These are phyloP conservation scores for Parasteatoda lunata DNA, from an alignment of 2,888 invertebrate genomes.

Conservation along the genomic window DNA sequence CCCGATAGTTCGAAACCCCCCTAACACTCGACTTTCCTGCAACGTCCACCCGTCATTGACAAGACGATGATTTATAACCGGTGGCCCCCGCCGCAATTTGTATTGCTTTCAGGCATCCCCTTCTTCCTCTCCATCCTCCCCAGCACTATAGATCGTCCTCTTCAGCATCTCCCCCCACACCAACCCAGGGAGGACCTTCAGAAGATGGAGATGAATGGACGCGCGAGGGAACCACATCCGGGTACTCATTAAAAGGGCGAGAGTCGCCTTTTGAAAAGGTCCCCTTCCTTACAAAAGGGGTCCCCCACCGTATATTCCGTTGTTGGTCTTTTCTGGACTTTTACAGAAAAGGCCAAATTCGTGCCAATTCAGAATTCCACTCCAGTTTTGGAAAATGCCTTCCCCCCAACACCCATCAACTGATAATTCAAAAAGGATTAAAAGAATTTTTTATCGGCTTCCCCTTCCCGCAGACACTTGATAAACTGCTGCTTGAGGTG, in stretches of 20 bases:
- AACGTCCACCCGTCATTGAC: conserved; percentile 66
- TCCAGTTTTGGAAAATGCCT: background rate
- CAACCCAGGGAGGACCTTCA: conserved; percentile 20
- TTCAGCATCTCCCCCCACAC: conserved; percentile 32
- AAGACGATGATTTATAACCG: conserved; percentile 68
- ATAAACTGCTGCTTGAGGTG: too few relatives aligned
- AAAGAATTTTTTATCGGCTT: background rate
- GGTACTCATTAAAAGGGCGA: conserved; percentile 57
- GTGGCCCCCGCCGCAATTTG: conserved; percentile 68
- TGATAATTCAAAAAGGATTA: background rate
- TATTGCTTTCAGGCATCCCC: conserved; percentile 59
- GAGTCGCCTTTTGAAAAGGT: conserved; percentile 39
- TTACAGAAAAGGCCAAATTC: background rate
- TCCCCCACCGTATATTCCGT: conserved; percentile 30
- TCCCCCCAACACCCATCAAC: background rate
- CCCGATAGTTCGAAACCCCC: background rate
- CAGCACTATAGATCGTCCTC: conserved; percentile 33
- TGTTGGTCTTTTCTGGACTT: conserved; percentile 40
- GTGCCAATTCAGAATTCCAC: background rate
- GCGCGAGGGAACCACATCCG: conserved; percentile 48
- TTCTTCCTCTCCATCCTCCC: background rate
- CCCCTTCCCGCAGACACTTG: background rate
- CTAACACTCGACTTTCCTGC: conserved; percentile 42
- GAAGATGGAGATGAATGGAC: conserved; percentile 62
- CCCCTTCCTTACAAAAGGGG: conserved; percentile 45